These are phyloP conservation scores for Danio kyathit DNA, from an alignment of 2,797 vertebrate species.

Conservation along the genomic window DNA sequence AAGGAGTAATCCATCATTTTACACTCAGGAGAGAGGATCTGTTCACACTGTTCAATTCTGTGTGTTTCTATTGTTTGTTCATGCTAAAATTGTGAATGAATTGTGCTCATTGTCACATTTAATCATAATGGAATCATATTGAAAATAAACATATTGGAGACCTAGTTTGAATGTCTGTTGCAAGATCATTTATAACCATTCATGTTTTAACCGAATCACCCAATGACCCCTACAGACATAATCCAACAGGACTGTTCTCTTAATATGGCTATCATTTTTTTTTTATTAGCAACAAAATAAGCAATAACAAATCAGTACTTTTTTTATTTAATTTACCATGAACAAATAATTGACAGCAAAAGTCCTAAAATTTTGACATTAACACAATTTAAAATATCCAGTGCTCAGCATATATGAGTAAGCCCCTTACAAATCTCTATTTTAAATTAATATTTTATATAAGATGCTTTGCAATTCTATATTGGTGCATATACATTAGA, in stretches of 20 bases:
- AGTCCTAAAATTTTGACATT: too few relatives aligned
- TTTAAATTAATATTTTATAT: too few relatives aligned
- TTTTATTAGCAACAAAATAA: background rate
- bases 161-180: background rate
- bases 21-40: background rate
- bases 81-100: background rate
- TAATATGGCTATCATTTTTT: background rate
- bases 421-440: too few relatives aligned
- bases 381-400: too few relatives aligned
- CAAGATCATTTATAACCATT: slow-evolving; percentile 4
- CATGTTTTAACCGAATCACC: background rate
- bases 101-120: background rate
- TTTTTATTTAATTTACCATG: too few relatives aligned
- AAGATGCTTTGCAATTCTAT: too few relatives aligned
- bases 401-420: too few relatives aligned
- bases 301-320: too few relatives aligned
- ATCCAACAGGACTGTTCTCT: background rate
- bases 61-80: background rate
- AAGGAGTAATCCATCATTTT: slow-evolving; percentile 60
- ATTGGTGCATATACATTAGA: too few relatives aligned
- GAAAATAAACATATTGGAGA: background rate
- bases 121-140: background rate
- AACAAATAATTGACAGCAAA: too few relatives aligned
- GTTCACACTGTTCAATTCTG: background rate
- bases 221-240: background rate